phyloP scores from a whole-genome alignment of 2,888 invertebrate genomes.

The Hydropsyche betteni region DNA sequence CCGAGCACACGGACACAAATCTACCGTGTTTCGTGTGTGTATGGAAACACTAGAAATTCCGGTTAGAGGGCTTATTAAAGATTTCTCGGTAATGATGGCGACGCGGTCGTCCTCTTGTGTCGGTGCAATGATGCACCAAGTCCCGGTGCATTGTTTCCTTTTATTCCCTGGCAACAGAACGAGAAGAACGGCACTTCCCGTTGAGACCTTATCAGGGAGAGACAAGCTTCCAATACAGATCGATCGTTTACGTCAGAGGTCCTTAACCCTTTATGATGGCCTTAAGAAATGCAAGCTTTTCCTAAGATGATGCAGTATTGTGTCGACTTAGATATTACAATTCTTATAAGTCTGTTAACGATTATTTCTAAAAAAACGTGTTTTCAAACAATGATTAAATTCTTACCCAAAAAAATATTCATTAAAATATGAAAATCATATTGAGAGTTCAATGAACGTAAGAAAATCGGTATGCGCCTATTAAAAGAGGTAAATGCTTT shows the following conservation, averaged over 20 bases:
- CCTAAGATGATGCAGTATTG: too few relatives aligned
- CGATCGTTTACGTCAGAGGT: conserved; percentile 22
- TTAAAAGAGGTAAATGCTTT: too few relatives aligned
- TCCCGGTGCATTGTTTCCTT: conserved; percentile 35
- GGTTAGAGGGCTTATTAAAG: conserved; percentile 38
- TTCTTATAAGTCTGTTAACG: too few relatives aligned
- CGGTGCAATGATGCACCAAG: conserved; percentile 16
- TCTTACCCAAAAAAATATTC: too few relatives aligned
- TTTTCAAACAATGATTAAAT: too few relatives aligned
- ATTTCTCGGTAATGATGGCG: conserved; percentile 36
- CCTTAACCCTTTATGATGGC: too few relatives aligned
- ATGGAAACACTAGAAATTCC: conserved; percentile 32
- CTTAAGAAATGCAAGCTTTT: too few relatives aligned
- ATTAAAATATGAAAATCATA: too few relatives aligned
- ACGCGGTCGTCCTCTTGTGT: conserved; percentile 29
- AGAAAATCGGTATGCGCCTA: too few relatives aligned
- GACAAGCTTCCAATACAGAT: conserved; percentile 23
- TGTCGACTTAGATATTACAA: too few relatives aligned
- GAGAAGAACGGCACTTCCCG: conserved; percentile 17
- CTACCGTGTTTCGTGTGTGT: background rate
- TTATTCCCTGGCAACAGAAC: background rate
- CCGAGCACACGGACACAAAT: background rate
- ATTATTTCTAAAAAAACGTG: too few relatives aligned
- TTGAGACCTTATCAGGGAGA: conserved; percentile 5
- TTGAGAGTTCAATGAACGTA: too few relatives aligned